Conservation (phyloP, 1,140 invertebrate genomes). For the Saccostrea echinata region DNA sequence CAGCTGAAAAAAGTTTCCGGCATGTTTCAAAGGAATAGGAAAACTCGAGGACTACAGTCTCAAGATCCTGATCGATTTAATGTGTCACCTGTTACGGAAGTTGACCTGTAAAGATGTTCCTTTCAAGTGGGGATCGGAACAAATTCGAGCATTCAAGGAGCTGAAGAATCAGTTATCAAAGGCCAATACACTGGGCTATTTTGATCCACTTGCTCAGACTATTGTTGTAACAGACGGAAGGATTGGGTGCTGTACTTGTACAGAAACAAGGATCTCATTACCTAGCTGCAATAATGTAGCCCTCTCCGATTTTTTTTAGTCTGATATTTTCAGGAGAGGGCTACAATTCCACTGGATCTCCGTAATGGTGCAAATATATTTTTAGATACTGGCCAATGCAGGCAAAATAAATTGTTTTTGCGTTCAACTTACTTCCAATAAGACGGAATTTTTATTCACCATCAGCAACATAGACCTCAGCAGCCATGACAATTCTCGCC, state of each 20-base stretch:
- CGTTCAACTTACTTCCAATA: too few species aligned
- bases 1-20: not conserved
- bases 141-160: conserved; percentile 72
- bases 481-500: too few species aligned
- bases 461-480: too few species aligned
- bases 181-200: conserved; percentile 46
- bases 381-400: too few species aligned
- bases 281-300: too few species aligned
- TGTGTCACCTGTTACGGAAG: not conserved
- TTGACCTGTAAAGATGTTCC: conserved; percentile 38
- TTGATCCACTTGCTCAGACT: conserved; percentile 45
- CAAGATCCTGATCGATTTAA: conserved; percentile 62
- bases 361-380: too few species aligned
- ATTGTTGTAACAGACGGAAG: conserved; percentile 53
- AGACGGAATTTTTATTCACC: too few species aligned
- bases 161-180: conserved; percentile 67
- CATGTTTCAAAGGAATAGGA: conserved; percentile 20
- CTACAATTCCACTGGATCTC: too few species aligned
- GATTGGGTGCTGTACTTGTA: conserved; percentile 47
- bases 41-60: conserved; percentile 19
- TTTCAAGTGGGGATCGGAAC: conserved; percentile 40
- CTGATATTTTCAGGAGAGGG: too few species aligned
- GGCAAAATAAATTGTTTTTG: too few species aligned
- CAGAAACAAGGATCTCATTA: conserved; percentile 48
- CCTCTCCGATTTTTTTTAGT: too few species aligned